phyloP scores from a whole-genome alignment of 92 coral and sea anemone genomes.

The Pocillopora meandrina region DNA sequence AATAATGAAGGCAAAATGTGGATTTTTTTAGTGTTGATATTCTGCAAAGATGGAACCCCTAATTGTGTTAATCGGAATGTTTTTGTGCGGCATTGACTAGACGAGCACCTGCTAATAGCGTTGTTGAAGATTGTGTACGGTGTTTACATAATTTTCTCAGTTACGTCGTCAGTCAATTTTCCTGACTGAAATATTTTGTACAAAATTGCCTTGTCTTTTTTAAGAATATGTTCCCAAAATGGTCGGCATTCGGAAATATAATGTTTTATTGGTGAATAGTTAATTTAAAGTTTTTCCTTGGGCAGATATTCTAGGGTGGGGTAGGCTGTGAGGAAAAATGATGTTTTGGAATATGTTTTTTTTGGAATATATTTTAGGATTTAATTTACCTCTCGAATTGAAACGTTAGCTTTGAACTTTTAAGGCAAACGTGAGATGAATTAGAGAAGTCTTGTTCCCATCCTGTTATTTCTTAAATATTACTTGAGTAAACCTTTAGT shows the following conservation, averaged over 20 bases:
- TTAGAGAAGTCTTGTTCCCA: not conserved
- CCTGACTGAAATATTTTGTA: not conserved
- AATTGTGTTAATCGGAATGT: not conserved
- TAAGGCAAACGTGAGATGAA: not conserved
- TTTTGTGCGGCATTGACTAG: not conserved
- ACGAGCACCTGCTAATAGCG: slow-evolving; percentile 6
- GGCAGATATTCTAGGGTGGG: slow-evolving; percentile 20
- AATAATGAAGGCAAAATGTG: no score
- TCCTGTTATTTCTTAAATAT: not conserved
- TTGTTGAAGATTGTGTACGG: slow-evolving; percentile 6
- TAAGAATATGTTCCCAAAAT: not conserved
- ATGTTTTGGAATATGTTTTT: not conserved
- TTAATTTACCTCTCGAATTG: not conserved
- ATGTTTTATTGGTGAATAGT: not conserved
- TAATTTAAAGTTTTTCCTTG: not conserved
- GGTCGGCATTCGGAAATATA: not conserved
- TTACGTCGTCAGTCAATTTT: not conserved
- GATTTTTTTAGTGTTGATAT: not conserved
- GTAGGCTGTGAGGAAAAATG: not conserved
- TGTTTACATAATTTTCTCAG: not conserved
- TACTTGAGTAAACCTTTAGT: not conserved
- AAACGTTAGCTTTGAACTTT: not conserved
- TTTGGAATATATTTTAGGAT: not conserved
- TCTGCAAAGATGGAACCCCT: not conserved
- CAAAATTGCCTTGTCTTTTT: not conserved